Base-by-base conservation (phyloP, 1,140 invertebrate genomes). In the Drosophila truncata region DNA sequence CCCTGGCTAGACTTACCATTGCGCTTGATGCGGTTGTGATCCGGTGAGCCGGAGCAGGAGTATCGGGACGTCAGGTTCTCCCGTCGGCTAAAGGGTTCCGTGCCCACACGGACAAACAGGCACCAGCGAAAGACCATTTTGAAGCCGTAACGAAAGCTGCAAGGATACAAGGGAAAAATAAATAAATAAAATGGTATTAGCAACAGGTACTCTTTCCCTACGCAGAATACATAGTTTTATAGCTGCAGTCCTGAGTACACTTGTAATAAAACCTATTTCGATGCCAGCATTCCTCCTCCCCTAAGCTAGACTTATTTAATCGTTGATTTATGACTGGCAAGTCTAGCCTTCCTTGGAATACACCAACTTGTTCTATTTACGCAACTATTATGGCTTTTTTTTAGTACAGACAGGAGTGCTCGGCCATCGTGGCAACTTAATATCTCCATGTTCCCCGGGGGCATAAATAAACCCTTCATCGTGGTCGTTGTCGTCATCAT, bases 101-200 rank as follows among this genome's bases (percentile, higher is more conserved):
- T 94, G 27, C 94, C 94, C 3, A 96, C 93, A 11, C 95, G 94
- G 18, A 97, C 95, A 77, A 95, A 96, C 1, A 96, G 96, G 83
- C 97, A 96, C 93, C 96, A 97, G 65, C 95, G 95, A 92, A 98
- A 98, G 85, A 97, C 97, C 91, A 97, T 95, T 73, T 97, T 97
- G 93, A 98, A 98, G 6, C 97, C 97, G 79, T 96, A 95, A 37
- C 97, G 95, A 93, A 98, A 98, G 93, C 97, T 98, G 93, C 47
- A 79, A 70, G 37, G 11, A 52, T 25, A 39, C 23, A 5, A 3
- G 49, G n/a, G 6, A 33, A n/a, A 14, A 16, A 29, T 8, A 41
- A 52, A 33, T 20, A 33, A 31, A 37, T 8, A 59, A n/a, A 23
- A 20, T 33, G 7, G 18, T 37, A 35, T 37, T 11, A 25, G 52